Conservation (phyloP, 1,140 invertebrate genomes). For the Psilanteris sp. region DNA sequence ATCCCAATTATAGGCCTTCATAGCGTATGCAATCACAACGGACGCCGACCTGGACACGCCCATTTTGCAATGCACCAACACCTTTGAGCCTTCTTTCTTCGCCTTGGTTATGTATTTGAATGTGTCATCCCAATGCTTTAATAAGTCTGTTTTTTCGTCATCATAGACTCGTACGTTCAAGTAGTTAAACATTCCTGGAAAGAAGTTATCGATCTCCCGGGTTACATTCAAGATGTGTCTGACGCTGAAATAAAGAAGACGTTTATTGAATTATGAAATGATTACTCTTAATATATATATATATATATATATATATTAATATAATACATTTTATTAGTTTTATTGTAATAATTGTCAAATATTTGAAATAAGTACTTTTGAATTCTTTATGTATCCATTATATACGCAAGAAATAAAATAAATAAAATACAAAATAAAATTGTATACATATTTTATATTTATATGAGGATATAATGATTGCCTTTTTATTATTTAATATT, state of each 20-base stretch:
- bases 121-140: constrained; percentile 98
- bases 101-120: constrained; percentile 97
- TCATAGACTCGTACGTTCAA: constrained; percentile 98
- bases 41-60: constrained; percentile 98
- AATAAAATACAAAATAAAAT: no score
- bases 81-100: constrained; percentile 92
- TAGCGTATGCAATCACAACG: constrained; percentile 98
- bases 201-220: constrained; percentile 99
- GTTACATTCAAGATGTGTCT: constrained; percentile 98
- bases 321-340: no score
- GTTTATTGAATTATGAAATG: no score
- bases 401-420: no score
- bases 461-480: no score
- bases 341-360: no score
- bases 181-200: constrained; percentile 97
- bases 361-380: no score
- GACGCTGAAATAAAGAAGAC: constrained; percentile 86
- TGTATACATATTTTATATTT: no score
- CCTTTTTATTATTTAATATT: no score
- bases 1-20: constrained; percentile 98
- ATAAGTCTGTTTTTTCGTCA: constrained; percentile 96
- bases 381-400: no score
- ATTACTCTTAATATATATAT: no score
- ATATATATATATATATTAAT: no score
- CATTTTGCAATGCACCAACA: constrained; percentile 99